Base-by-base conservation (phyloP, 2,888 invertebrate species). In the Axea sp. region DNA sequence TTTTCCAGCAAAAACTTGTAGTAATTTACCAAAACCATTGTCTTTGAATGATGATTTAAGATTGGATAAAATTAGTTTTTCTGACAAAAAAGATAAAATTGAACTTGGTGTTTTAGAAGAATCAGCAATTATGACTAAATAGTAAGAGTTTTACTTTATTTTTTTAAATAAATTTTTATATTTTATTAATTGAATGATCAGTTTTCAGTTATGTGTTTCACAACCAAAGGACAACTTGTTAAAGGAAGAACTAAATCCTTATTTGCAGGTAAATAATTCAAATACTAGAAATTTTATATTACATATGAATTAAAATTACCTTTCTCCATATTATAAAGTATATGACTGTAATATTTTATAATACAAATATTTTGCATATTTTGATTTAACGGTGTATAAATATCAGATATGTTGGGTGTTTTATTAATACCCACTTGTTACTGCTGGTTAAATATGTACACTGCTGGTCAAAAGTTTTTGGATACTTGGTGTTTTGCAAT, bases 41-140 rank as follows among this genome's bases (percentile, higher is more conserved):
- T 89, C 91, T 37, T 87, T 97, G 15, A 91, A 96, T 74, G 98
- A 98, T 88, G 98, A 98, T 79, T 92, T 96, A 1, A 90, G 97
- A 53, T 89, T 98, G 30, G 93, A 97, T 80, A 91, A 91, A 76
- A 92, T 97, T 41, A 89, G 92, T 72, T 96, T 94, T 83, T 87
- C 90, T 2, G 92, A 93, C 76, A 87, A 88, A 68, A 89, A 89
- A 49, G 90, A 92, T 69, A 88, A 87, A 17, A 80, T 84, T 2
- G 81, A 87, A 3, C 85, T 96, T 64, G 92, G 93, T 0, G 91
- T 92, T 76, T 86, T 93, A 26, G 92, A 95, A 78, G 95, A 97
- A 86, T 92, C 93, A n/a, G 88, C 96, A 6, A 90, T 98, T 45
- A 86, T 98, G 51, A 90, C 93, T 14, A 91, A 92, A 81, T 93